phyloP scores from a whole-genome alignment of 2,113 vertebrate genomes.

The Sphaerodactylus townsendi region DNA sequence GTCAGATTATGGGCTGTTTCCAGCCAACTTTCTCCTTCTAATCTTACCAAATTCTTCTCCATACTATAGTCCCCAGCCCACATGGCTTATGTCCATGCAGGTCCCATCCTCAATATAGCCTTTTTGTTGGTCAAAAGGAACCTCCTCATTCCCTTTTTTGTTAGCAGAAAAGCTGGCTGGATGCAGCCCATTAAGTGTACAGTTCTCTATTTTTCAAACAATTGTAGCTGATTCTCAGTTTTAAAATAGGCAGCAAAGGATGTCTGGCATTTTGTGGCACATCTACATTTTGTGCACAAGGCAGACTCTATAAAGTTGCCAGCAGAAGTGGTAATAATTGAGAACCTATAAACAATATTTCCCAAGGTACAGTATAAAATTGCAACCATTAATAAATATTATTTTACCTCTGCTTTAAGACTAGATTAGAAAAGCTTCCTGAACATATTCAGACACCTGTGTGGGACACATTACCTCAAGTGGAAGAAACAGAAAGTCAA shows the following conservation, averaged over 20 bases:
- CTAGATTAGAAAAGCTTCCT: slow-evolving; percentile 85
- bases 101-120: too few relatives aligned
- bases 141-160: too few relatives aligned
- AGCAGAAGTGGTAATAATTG: not conserved
- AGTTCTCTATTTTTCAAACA: too few relatives aligned
- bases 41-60: too few relatives aligned
- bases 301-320: not conserved
- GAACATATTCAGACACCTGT: slow-evolving; percentile 89
- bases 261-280: slow-evolving; percentile 37
- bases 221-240: not conserved
- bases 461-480: slow-evolving; percentile 76
- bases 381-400: not conserved
- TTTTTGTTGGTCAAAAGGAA: too few relatives aligned
- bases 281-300: not conserved
- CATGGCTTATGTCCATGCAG: too few relatives aligned
- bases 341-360: not conserved
- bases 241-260: not conserved
- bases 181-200: too few relatives aligned
- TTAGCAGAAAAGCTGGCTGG: too few relatives aligned
- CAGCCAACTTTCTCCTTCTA: too few relatives aligned
- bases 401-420: slow-evolving; percentile 73
- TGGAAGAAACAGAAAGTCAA: slow-evolving; percentile 61
- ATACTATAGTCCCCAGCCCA: too few relatives aligned
- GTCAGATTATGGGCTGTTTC: too few relatives aligned
- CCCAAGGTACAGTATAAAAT: not conserved